Conservation (phyloP, 2,797 vertebrate genomes). For the Sebastes vulpes region DNA sequence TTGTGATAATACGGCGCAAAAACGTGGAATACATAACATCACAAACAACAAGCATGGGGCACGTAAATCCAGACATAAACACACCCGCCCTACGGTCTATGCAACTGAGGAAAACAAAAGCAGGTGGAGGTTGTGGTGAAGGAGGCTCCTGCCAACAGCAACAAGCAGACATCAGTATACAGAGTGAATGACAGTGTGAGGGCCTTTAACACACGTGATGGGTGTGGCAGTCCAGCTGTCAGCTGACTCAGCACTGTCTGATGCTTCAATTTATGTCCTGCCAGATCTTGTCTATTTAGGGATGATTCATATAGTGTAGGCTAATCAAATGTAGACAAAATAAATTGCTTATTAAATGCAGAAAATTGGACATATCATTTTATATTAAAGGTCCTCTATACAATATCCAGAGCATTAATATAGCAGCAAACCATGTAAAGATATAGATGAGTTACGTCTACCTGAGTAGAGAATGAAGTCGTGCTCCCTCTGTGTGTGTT, state of each 20-base stretch:
- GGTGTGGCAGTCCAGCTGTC: slow-evolving; percentile 4
- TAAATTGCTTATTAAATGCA: too few relatives aligned
- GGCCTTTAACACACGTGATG: not conserved
- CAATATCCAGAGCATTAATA: too few relatives aligned
- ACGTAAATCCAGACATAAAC: slow-evolving; percentile 17
- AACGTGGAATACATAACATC: slow-evolving; percentile 3
- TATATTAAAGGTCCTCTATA: too few relatives aligned
- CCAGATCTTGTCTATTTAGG: not conserved
- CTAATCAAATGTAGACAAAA: not conserved
- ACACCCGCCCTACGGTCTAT: not conserved
- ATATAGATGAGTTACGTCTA: too few relatives aligned
- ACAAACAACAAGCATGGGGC: slow-evolving; percentile 7
- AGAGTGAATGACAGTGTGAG: not conserved
- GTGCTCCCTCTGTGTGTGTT: too few relatives aligned
- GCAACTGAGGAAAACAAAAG: slow-evolving; percentile 30
- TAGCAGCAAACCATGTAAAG: too few relatives aligned
- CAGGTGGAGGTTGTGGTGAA: not conserved
- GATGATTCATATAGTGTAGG: not conserved
- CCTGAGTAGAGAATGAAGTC: too few relatives aligned
- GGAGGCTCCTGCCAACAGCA: not conserved
- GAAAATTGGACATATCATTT: too few relatives aligned
- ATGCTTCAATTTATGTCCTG: not conserved
- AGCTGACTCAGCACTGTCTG: slow-evolving; percentile 21
- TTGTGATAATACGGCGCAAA: not conserved
- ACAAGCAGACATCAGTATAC: not conserved